These are phyloP conservation scores for Laterallus jamaicensis DNA, from an alignment of 2,113 vertebrate species.

Conservation along the genomic window DNA sequence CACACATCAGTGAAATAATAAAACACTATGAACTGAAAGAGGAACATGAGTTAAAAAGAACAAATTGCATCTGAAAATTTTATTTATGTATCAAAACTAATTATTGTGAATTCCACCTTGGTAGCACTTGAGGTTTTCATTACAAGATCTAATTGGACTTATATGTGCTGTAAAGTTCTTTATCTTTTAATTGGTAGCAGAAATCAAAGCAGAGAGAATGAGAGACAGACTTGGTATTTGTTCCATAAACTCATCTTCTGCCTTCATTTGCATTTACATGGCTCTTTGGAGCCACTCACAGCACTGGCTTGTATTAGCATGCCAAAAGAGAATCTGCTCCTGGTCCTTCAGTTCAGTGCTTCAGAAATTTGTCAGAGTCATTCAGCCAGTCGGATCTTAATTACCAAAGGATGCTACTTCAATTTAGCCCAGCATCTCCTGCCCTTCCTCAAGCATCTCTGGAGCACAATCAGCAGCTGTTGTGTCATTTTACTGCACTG, in stretches of 20 bases:
- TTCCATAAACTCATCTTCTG: constrained; percentile 30
- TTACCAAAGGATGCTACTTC: not conserved
- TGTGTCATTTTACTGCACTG: not conserved
- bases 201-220: constrained; percentile 63
- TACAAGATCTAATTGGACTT: constrained; percentile 75
- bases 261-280: constrained; percentile 29
- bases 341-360: not conserved
- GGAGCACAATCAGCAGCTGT: not conserved
- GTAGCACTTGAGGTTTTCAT: constrained; percentile 73
- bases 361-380: not conserved
- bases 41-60: constrained; percentile 49
- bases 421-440: not conserved
- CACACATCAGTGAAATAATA: constrained; percentile 31
- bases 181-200: constrained; percentile 72
- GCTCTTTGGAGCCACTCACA: not conserved
- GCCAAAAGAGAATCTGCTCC: not conserved
- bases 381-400: constrained; percentile 16
- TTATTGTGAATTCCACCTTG: constrained; percentile 73
- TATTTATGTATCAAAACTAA: constrained; percentile 77
- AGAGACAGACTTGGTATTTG: constrained; percentile 45
- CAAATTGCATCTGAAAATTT: constrained; percentile 73
- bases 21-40: constrained; percentile 52
- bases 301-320: not conserved
- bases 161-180: constrained; percentile 52
- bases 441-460: not conserved